Conservation (phyloP, 2,797 vertebrate species). For the Margarornis squamiger region DNA sequence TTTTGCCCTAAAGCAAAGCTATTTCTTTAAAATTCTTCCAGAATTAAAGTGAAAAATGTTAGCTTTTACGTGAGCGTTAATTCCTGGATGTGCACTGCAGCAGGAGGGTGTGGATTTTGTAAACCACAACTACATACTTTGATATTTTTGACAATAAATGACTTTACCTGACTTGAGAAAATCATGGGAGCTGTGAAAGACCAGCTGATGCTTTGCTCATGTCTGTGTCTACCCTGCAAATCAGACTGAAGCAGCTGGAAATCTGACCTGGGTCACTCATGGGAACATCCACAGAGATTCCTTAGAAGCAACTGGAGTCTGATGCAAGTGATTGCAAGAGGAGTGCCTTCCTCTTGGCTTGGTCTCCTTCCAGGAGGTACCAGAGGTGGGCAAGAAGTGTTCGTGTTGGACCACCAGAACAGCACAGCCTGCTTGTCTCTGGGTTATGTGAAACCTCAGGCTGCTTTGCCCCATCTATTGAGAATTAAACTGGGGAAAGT, state of each 20-base stretch:
- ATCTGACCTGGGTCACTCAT: not conserved
- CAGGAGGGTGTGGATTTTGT: fast-evolving
- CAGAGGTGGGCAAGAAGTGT: not conserved
- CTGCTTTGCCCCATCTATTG: not conserved
- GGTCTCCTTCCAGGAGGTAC: not conserved
- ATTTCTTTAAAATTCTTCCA: not conserved
- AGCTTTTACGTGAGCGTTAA: not conserved
- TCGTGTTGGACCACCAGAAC: not conserved
- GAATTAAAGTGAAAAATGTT: not conserved
- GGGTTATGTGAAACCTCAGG: not conserved
- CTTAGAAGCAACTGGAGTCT: not conserved
- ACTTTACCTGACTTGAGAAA: not conserved
- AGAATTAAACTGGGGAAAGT: not conserved
- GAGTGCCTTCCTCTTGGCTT: not conserved
- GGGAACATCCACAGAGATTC: not conserved
- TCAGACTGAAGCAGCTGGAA: not conserved
- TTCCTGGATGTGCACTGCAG: not conserved
- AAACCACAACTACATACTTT: not conserved
- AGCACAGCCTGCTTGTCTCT: not conserved
- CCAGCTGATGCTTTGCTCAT: not conserved
- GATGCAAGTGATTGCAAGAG: not conserved
- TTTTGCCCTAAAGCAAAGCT: not conserved
- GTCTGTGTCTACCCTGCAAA: not conserved
- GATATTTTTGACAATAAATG: not conserved
- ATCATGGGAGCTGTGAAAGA: not conserved